phyloP scores from a whole-genome alignment of 2,113 vertebrate species.

The Corythaixoides concolor region DNA sequence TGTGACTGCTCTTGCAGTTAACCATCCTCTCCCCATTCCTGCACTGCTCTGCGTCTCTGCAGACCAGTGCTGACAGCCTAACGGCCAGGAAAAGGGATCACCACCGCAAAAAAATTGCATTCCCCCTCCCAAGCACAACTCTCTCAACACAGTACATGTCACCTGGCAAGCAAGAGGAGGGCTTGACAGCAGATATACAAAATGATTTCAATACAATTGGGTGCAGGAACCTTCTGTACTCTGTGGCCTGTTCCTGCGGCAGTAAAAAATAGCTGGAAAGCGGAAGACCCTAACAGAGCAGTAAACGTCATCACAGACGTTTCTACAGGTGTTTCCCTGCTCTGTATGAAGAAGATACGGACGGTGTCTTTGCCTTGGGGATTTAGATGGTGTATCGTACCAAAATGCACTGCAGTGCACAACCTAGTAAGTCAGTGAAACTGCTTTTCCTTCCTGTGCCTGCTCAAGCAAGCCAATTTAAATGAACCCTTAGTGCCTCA shows the following conservation, averaged over 20 bases:
- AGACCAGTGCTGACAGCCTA: neutral
- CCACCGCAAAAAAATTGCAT: neutral
- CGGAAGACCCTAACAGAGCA: neutral
- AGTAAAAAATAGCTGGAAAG: constrained; percentile 16
- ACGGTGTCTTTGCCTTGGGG: neutral
- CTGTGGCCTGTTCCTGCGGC: neutral
- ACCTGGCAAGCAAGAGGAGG: neutral
- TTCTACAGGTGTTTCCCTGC: constrained; percentile 2
- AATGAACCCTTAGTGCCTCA: neutral
- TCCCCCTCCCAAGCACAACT: neutral
- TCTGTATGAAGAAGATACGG: neutral
- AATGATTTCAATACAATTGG: neutral
- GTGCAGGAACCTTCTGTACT: neutral
- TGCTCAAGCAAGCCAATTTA: neutral
- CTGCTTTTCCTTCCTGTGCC: neutral
- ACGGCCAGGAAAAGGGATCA: neutral
- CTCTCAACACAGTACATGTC: neutral
- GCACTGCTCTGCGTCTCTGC: neutral
- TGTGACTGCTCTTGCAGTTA: neutral
- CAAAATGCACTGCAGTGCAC: neutral
- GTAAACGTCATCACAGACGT: neutral
- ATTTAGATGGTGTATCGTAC: neutral
- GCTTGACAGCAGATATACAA: neutral
- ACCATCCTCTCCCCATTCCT: neutral
- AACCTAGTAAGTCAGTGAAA: neutral